Percentiles rank a stretch among this genome's conserved stretches.
phyloP scores from a whole-genome alignment of 2,888 invertebrate species.

The Cheilosia urbana region DNA sequence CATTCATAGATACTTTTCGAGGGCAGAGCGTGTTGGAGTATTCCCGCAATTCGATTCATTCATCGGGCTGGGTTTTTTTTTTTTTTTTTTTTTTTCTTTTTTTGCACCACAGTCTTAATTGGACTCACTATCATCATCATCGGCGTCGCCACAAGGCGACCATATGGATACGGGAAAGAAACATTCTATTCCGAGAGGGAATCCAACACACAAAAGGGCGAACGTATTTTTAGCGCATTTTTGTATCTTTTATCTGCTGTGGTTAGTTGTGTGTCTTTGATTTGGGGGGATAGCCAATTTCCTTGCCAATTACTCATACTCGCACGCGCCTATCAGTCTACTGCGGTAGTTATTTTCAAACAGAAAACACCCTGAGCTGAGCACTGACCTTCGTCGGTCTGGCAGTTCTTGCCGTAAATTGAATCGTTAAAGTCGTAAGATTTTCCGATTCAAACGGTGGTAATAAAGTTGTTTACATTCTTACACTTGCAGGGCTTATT shows the following conservation, averaged over 20 bases:
- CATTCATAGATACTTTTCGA: constrained; percentile 73
- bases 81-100: constrained; percentile 26
- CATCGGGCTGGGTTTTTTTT: constrained; percentile 35
- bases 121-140: constrained; percentile 60
- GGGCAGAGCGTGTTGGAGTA: constrained; percentile 47
- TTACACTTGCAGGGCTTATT: constrained; percentile 20
- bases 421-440: constrained; percentile 47
- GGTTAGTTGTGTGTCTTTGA: constrained; percentile 23
- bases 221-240: constrained; percentile 66
- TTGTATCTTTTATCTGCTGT: constrained; percentile 41
- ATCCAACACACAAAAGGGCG: constrained; percentile 57
- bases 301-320: constrained; percentile 73
- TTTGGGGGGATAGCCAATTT: constrained; percentile 64
- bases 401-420: constrained; percentile 33
- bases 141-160: constrained; percentile 61
- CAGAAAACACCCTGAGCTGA: constrained; percentile 7
- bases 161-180: constrained; percentile 58
- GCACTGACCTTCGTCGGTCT: constrained; percentile 63
- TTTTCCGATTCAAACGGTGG: constrained; percentile 33
- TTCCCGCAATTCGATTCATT: constrained; percentile 67
- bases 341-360: constrained; percentile 31
- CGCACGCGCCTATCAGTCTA: constrained; percentile 67
- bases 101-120: constrained; percentile 61
- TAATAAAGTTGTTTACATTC: constrained; percentile 73
- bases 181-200: constrained; percentile 34